These are phyloP conservation scores for Eonycteris spelaea DNA, from an alignment of 2,113 vertebrate genomes.

Conservation along the genomic window DNA sequence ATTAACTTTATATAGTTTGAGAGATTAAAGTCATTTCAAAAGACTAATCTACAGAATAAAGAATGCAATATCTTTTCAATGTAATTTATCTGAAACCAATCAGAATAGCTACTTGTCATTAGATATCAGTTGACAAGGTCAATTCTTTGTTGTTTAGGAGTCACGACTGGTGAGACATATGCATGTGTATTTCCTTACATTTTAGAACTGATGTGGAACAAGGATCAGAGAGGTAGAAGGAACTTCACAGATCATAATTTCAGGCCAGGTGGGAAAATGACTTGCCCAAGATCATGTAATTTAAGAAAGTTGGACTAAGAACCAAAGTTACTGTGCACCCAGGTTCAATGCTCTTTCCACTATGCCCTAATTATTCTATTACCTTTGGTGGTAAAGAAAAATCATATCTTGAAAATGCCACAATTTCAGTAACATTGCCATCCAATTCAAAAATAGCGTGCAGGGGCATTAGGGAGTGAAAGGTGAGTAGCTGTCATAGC, in stretches of 20 bases:
- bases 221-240: neutral
- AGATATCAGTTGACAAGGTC: neutral
- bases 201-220: neutral
- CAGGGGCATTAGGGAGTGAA: neutral
- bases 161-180: neutral
- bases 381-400: neutral
- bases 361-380: neutral
- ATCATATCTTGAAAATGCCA: neutral
- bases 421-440: neutral
- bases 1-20: conserved; percentile 30
- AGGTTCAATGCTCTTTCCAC: neutral
- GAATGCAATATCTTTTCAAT: neutral
- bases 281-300: neutral
- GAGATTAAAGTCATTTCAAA: neutral
- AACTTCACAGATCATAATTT: neutral
- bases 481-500: neutral
- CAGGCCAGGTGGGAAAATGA: neutral
- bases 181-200: neutral
- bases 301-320: neutral
- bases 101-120: neutral
- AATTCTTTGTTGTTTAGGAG: neutral
- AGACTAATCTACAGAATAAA: neutral
- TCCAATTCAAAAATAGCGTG: neutral
- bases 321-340: neutral
- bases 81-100: conserved; percentile 13